A percentile compares a stretch with the other conserved stretches of the same genome.
These are phyloP conservation scores for Chloropsis hardwickii DNA, from an alignment of 2,113 vertebrate genomes.

Conservation along the genomic window DNA sequence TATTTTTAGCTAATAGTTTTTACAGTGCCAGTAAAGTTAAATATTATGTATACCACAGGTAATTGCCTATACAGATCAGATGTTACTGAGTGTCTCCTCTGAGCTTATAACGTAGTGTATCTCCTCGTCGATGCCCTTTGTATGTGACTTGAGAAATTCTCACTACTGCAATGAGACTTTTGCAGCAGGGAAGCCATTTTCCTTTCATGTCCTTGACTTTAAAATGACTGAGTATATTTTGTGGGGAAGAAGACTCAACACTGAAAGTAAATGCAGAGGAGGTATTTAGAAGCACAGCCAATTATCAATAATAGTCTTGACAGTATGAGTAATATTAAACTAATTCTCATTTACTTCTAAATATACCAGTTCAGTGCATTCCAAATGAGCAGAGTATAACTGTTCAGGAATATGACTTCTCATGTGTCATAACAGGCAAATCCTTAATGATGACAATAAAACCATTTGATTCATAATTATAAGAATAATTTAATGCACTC, in stretches of 20 bases:
- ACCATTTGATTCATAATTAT: slow-evolving; percentile 50
- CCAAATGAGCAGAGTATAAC: slow-evolving; percentile 46
- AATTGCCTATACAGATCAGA: slow-evolving; percentile 28
- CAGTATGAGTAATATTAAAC: slow-evolving; percentile 12
- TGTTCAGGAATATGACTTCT: slow-evolving; percentile 38
- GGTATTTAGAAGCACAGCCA: slow-evolving; percentile 31
- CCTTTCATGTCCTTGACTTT: slow-evolving; percentile 66
- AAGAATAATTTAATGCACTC: slow-evolving; percentile 38
- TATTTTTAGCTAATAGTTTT: slow-evolving; percentile 13
- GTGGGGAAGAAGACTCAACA: not conserved
- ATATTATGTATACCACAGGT: not conserved
- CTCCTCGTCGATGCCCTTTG: slow-evolving; percentile 17
- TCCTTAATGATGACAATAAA: slow-evolving; percentile 53
- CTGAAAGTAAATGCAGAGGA: slow-evolving; percentile 28
- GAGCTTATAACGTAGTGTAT: not conserved
- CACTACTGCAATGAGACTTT: slow-evolving; percentile 58
- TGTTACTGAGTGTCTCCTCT: slow-evolving; percentile 17
- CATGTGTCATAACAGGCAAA: slow-evolving; percentile 15
- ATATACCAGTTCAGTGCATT: slow-evolving; percentile 39
- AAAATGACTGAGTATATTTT: slow-evolving; percentile 67
- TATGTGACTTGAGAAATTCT: slow-evolving; percentile 47
- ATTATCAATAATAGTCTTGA: slow-evolving; percentile 44
- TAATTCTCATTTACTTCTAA: slow-evolving; percentile 57
- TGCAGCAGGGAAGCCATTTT: slow-evolving; percentile 78
- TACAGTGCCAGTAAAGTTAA: not conserved